phyloP scores from a whole-genome alignment of 2,113 vertebrate genomes.

The Turnix velox region DNA sequence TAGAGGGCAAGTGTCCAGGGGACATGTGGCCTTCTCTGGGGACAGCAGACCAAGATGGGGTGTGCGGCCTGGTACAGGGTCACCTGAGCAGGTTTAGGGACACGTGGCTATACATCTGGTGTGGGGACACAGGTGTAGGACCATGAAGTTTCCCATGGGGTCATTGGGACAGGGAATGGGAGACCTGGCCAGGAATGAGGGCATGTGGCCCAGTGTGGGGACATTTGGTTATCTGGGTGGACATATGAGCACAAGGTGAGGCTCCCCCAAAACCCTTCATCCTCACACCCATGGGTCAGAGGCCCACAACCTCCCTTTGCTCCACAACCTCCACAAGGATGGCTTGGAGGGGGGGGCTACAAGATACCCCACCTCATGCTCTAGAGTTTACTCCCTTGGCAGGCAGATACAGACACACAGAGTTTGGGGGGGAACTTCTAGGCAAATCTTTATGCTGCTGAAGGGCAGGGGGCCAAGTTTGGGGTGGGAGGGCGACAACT shows the following conservation, averaged over 20 bases:
- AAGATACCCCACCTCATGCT: not conserved
- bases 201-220: not conserved
- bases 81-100: not conserved
- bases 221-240: not conserved
- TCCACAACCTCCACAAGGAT: accelerated
- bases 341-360: not conserved
- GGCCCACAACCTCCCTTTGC: too few relatives aligned
- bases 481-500: not conserved
- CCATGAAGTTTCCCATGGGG: not conserved
- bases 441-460: slow-evolving; percentile 42
- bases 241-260: not conserved
- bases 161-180: not conserved
- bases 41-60: not conserved
- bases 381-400: not conserved
- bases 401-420: accelerated
- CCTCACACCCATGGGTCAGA: not conserved
- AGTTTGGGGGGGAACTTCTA: not conserved
- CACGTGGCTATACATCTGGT: too few relatives aligned
- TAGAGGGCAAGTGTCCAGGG: not conserved
- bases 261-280: slow-evolving; percentile 68
- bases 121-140: not conserved
- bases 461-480: not conserved
- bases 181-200: not conserved
- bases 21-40: not conserved
- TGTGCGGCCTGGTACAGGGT: not conserved